Evolutionary conservation across 2,113 vertebrate genomes (phyloP).

Genomic region (Theristicus caerulescens): DNA sequence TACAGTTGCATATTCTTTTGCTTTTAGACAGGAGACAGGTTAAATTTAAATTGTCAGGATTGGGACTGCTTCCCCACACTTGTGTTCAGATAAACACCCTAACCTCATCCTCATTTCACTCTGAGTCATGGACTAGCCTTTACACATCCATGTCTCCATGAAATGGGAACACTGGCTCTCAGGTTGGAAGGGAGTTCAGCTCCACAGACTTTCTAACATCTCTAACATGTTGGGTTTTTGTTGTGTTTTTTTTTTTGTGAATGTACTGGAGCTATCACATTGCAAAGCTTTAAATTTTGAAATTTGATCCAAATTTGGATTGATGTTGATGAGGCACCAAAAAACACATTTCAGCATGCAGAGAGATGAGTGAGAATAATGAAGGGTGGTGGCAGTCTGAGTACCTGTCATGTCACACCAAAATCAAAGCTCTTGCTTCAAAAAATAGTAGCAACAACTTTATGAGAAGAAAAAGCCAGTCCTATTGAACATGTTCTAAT

Average conservation of each 20-base stretch:
- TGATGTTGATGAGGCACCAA: not conserved
- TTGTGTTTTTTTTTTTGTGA: not conserved
- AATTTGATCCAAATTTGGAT: not conserved
- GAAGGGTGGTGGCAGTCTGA: not conserved
- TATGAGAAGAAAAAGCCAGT: not conserved
- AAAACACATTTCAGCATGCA: not conserved
- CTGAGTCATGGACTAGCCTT: not conserved
- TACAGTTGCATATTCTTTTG: not conserved
- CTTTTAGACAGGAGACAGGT: not conserved
- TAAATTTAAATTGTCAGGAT: not conserved
- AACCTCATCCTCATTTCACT: not conserved
- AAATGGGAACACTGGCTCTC: not conserved
- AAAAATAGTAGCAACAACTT: not conserved
- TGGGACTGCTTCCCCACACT: not conserved
- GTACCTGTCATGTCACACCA: not conserved
- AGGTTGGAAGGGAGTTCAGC: not conserved
- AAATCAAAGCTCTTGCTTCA: not conserved
- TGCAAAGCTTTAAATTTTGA: not conserved
- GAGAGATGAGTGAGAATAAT: not conserved
- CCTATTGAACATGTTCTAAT: rapidly evolving
- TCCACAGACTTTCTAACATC: not conserved
- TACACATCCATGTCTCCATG: not conserved
- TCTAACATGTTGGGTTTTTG: not conserved
- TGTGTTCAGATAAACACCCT: not conserved
- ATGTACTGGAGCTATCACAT: not conserved